Evolutionary conservation across 2,797 vertebrate genomes (phyloP).

Genomic region (Mus spretus): DNA sequence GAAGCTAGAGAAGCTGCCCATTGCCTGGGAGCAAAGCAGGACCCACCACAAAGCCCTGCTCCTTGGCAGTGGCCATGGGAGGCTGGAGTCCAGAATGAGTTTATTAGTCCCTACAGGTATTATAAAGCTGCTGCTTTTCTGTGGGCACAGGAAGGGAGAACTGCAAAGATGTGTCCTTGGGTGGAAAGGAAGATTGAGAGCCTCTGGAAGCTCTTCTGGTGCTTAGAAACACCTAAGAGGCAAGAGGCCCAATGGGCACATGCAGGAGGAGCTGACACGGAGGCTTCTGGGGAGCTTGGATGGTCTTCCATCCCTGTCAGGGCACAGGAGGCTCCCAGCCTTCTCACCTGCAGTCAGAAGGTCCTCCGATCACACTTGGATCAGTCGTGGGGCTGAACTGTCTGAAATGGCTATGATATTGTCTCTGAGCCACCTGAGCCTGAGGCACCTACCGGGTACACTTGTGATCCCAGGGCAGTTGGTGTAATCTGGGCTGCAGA

Average conservation of each 20-base stretch:
- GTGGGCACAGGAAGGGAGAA: accelerated
- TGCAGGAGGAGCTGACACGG: not conserved
- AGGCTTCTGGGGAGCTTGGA: accelerated
- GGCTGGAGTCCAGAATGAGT: not conserved
- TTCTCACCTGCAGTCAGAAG: not conserved
- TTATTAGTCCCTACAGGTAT: not conserved
- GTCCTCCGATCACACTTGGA: not conserved
- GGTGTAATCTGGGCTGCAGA: accelerated
- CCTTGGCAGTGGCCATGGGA: not conserved
- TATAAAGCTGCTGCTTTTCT: not conserved
- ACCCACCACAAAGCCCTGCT: accelerated
- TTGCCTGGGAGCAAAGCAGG: not conserved
- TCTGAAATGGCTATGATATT: no score
- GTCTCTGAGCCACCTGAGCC: not conserved
- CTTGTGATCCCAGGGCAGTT: not conserved
- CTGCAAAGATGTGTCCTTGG: not conserved
- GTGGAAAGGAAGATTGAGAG: not conserved
- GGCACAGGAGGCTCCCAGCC: accelerated
- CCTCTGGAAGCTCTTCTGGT: not conserved
- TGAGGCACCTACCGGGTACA: accelerated
- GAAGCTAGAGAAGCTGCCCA: not conserved
- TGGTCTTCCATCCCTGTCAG: not conserved
- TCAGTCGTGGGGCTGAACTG: not conserved
- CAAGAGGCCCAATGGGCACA: not conserved
- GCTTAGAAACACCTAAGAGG: not conserved